Evolutionary conservation across 1,140 invertebrate species (phyloP), one percentile per base, ranked within the genome.

Genomic region (Habropoda laboriosa): DNA sequence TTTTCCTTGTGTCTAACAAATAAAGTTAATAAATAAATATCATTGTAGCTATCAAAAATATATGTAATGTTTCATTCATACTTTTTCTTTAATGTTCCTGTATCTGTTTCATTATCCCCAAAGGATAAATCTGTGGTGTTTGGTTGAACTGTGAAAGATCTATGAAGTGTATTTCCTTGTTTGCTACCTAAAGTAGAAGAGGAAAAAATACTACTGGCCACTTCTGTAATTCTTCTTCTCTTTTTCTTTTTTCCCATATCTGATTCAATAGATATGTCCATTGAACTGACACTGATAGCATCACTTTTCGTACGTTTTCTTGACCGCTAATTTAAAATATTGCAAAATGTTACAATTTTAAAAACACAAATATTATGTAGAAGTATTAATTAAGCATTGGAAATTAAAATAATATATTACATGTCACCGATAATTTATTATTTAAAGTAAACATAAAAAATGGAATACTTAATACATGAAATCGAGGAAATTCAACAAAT

Each of bases 251-350:
- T 92, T 18, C 84, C 84, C 13, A 83, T 49, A 2, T 88, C 89
- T 0, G 90, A 90, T 53, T 89, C 91, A 24, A 92, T 81, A 5
- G 91, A 91, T 72, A 90, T 89, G 47, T 92, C 91, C 89, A 91
- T 91, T 1, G 91, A 91, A 79, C 86, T 90, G 18, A 91, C 68
- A 80, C 90, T 92, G 32, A 91, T 88, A 3, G 88, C 90, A 85
- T 93, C 91, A 53, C 91, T 92, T 51, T 92, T 92, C 60, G 89
- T 82, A 55, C 91, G 84, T 79, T 93, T 93, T 79, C 91, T 91
- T n/a, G 92, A 90, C 79, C 92, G 90, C 92, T 93, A 71, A 40
- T 47, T 53, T 0, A 7, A 40, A 35, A 32, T 13, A 51, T 32
- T 13, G n/a, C 0, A 45, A 27, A 57, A 57, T 47, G 7, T 40